Percentiles rank a stretch among this genome's conserved stretches.
Conservation (phyloP, 2,888 invertebrate genomes). For the Drosophila siamana region DNA sequence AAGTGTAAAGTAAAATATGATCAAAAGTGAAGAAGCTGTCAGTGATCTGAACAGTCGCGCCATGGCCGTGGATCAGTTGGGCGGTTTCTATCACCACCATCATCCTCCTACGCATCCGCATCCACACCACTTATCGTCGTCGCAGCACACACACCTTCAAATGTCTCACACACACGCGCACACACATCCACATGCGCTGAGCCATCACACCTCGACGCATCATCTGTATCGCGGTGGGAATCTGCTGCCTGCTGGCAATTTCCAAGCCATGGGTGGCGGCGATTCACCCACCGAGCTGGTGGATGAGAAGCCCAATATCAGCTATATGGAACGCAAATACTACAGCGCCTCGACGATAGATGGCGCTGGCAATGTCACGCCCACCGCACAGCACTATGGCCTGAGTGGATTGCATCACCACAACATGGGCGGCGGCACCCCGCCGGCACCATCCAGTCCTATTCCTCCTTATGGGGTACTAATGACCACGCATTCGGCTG, state of each 20-base stretch:
- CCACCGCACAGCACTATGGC: constrained; percentile 67
- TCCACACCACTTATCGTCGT: constrained; percentile 43
- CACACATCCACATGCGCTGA: constrained; percentile 36
- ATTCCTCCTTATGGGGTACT: constrained; percentile 70
- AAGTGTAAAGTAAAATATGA: constrained; percentile 67
- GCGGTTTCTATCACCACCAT: constrained; percentile 60
- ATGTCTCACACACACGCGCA: constrained; percentile 31
- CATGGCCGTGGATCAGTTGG: constrained; percentile 63
- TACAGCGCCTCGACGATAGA: constrained; percentile 70
- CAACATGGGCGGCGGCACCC: constrained; percentile 70
- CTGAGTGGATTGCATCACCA: constrained; percentile 68
- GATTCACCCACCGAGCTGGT: constrained; percentile 81
- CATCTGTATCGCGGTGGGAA: constrained; percentile 77
- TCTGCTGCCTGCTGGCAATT: constrained; percentile 74
- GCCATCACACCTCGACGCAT: constrained; percentile 53
- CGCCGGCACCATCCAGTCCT: constrained; percentile 79
- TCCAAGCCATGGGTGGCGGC: constrained; percentile 73
- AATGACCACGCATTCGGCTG: constrained; percentile 70
- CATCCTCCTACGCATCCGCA: constrained; percentile 45
- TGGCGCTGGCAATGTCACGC: constrained; percentile 52
- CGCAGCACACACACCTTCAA: constrained; percentile 44
- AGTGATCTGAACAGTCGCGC: constrained; percentile 68
- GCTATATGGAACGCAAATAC: constrained; percentile 83
- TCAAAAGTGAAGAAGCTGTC: constrained; percentile 83
- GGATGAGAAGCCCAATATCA: constrained; percentile 83